Evolutionary conservation across 2,113 vertebrate species (phyloP).

Genomic region (Hemiscyllium ocellatum): DNA sequence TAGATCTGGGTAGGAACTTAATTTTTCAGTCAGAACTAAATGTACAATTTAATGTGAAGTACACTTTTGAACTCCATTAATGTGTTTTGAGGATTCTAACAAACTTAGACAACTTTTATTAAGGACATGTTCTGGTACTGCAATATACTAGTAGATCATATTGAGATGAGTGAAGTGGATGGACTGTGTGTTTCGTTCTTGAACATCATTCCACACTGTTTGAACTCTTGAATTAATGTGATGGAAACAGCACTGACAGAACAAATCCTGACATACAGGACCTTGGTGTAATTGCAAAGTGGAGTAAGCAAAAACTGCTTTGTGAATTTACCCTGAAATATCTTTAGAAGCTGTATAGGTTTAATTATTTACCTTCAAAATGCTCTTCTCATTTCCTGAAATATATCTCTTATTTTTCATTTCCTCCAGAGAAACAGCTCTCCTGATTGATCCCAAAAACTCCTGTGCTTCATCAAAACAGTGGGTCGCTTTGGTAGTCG

Average conservation of each 20-base stretch:
- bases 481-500: conserved; percentile 96
- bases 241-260: neutral
- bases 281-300: neutral
- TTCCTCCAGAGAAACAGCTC: conserved; percentile 78
- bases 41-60: neutral
- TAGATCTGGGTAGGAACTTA: neutral
- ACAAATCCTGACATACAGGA: neutral
- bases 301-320: neutral
- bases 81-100: neutral
- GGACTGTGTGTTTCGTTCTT: neutral
- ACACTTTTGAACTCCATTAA: neutral
- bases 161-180: neutral
- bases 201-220: neutral
- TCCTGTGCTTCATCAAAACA: conserved; percentile 95
- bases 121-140: neutral
- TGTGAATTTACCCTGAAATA: neutral
- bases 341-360: neutral
- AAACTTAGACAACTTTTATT: neutral
- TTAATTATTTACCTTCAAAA: neutral
- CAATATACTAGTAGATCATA: neutral
- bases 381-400: neutral
- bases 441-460: conserved; percentile 94
- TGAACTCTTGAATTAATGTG: neutral
- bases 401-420: conserved; percentile 40
- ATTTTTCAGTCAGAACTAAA: neutral